Evolutionary conservation across 2,797 vertebrate species (phyloP).

Genomic region (Silurus lanzhouensis): DNA sequence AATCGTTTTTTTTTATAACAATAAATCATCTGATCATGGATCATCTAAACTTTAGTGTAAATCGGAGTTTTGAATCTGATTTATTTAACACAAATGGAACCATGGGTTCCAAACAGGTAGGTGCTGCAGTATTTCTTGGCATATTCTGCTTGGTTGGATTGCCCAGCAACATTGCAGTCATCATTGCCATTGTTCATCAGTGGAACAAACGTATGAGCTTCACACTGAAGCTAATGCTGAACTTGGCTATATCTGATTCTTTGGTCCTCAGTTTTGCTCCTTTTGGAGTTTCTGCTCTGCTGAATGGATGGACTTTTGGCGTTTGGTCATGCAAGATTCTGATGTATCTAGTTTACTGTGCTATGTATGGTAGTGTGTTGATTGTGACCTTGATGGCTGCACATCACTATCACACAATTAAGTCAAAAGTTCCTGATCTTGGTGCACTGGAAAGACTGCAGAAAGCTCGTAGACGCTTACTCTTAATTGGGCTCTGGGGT

Average conservation of each 20-base stretch:
- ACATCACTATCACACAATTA: conserved; percentile 45
- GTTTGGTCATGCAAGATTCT: conserved; percentile 35
- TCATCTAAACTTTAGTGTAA: background rate
- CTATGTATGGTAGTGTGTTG: conserved; percentile 50
- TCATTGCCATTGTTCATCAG: conserved; percentile 38
- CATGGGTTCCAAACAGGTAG: conserved; percentile 2
- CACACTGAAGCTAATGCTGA: conserved; percentile 53
- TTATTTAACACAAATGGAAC: background rate
- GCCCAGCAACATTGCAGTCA: conserved; percentile 50
- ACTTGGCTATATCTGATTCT: conserved; percentile 50
- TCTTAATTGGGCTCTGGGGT: conserved; percentile 46
- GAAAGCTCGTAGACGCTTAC: background rate
- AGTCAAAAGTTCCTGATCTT: conserved; percentile 30
- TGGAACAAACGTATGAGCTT: conserved; percentile 36
- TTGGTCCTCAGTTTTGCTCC: conserved; percentile 48
- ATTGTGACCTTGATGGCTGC: conserved; percentile 53
- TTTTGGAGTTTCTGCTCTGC: conserved; percentile 36
- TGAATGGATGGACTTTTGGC: conserved; percentile 37
- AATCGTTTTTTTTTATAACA: no score
- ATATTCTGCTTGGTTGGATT: conserved; percentile 53
- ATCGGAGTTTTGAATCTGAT: conserved; percentile 17
- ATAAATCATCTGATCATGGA: conserved; percentile 10
- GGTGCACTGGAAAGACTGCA: conserved; percentile 35
- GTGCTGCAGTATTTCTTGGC: conserved; percentile 37
- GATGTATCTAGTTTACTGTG: conserved; percentile 37